Conservation (phyloP, 2,888 invertebrate genomes). For the Corythucha ciliata region DNA sequence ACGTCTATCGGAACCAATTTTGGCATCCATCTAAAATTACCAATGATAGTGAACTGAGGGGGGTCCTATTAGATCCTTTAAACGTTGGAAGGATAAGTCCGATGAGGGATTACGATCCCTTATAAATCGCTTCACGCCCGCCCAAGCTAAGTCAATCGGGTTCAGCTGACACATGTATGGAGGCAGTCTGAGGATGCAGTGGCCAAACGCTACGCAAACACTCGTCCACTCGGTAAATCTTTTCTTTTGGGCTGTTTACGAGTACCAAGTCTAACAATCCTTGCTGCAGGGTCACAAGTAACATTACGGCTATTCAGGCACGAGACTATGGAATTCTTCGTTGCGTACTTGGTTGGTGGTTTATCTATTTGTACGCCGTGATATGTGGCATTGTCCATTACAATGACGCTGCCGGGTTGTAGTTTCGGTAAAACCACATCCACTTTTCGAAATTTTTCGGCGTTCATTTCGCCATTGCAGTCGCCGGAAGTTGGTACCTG, state of each 20-base stretch:
- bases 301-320: background rate
- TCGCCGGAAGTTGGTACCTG: constrained; percentile 9
- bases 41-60: no score
- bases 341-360: constrained; percentile 7
- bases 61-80: background rate
- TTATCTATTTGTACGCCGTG: constrained; percentile 9
- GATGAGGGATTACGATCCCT: background rate
- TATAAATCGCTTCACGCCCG: background rate
- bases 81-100: background rate
- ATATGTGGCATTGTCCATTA: constrained; percentile 9
- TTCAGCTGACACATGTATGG: constrained; percentile 8
- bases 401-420: background rate
- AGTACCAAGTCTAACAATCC: background rate
- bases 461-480: constrained; percentile 11
- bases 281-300: background rate
- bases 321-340: background rate
- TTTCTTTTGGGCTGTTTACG: background rate
- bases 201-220: no score
- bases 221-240: constrained; percentile 1
- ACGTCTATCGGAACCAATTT: no score
- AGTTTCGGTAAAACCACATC: constrained; percentile 39
- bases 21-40: no score
- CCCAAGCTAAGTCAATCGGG: constrained; percentile 12
- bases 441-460: constrained; percentile 10
- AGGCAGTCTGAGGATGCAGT: background rate